phyloP scores from a whole-genome alignment of 1,140 invertebrate species.

The Lysiphlebus fabarum region DNA sequence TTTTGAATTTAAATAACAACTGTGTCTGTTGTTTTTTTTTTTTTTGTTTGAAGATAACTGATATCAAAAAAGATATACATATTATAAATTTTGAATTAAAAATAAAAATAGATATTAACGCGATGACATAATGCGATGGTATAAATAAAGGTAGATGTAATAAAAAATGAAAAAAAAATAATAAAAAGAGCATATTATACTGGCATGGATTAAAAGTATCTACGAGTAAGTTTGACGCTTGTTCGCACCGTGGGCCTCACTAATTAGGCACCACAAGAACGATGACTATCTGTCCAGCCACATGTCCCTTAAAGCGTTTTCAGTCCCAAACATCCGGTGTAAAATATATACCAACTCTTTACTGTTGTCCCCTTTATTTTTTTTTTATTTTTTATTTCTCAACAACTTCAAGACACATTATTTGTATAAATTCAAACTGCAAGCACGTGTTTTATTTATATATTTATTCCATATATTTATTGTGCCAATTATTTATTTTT shows the following conservation, averaged over 20 bases:
- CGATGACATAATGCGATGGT: neutral
- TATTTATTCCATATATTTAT: neutral
- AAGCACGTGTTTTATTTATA: slow-evolving; percentile 31
- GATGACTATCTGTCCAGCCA: slow-evolving; percentile 27
- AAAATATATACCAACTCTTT: neutral
- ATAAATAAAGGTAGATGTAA: neutral
- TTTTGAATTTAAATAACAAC: too few species aligned
- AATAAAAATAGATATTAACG: too few species aligned
- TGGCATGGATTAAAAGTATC: slow-evolving; percentile 13
- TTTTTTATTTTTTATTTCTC: too few species aligned
- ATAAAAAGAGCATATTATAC: neutral
- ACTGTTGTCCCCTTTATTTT: too few species aligned
- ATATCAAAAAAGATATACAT: too few species aligned
- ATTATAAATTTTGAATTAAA: too few species aligned
- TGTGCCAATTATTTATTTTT: slow-evolving; percentile 2
- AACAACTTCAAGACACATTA: too few species aligned
- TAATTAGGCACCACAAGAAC: slow-evolving; percentile 24
- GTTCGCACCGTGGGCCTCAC: slow-evolving; percentile 24
- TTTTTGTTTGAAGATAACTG: too few species aligned
- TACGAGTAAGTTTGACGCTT: slow-evolving; percentile 21
- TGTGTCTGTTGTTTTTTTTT: too few species aligned
- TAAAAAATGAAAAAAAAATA: slow-evolving; percentile 1
- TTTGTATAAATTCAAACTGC: slow-evolving; percentile 19
- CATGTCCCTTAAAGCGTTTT: slow-evolving; percentile 23
- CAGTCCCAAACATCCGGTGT: slow-evolving; percentile 24